A percentile compares a stretch with the other conserved stretches of the same genome.
Conservation (phyloP, 2,797 vertebrate genomes). For the Hyperoplus immaculatus region DNA sequence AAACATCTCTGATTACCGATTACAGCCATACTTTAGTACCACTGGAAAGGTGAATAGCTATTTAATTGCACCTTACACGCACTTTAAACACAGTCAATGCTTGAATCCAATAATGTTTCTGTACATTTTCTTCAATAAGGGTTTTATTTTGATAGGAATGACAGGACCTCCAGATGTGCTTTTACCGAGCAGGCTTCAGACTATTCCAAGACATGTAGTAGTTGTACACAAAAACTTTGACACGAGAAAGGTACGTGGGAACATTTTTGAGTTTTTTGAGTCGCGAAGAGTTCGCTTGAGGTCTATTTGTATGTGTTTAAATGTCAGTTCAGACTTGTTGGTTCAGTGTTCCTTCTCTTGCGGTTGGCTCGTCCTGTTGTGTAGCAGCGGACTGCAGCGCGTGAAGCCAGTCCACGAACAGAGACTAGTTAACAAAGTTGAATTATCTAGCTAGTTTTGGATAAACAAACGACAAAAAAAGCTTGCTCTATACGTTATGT, state of each 20-base stretch:
- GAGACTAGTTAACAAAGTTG: not conserved
- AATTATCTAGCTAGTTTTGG: not conserved
- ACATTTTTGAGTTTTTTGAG: not conserved
- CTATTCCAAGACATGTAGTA: constrained; percentile 21
- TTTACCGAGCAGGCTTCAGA: fast-evolving
- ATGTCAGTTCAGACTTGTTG: not conserved
- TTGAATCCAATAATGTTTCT: not conserved
- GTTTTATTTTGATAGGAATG: constrained; percentile 57
- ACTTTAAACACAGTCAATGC: not conserved
- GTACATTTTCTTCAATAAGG: not conserved
- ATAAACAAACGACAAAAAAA: not conserved
- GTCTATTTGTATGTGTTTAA: not conserved
- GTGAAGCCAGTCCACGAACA: not conserved
- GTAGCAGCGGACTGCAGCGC: constrained; percentile 11
- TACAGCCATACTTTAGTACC: not conserved
- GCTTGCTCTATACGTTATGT: fast-evolving
- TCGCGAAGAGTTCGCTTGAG: not conserved
- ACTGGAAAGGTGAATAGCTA: not conserved
- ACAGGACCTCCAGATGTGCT: constrained; percentile 7
- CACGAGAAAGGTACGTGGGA: constrained; percentile 41
- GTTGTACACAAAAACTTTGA: constrained; percentile 42
- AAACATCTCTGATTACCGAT: not conserved
- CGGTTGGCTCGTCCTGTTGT: constrained; percentile 2
- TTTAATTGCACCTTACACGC: fast-evolving
- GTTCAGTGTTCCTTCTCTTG: not conserved